These are phyloP conservation scores for Alviniconcha strummeri DNA, from an alignment of 2,888 invertebrate genomes.

Conservation along the genomic window DNA sequence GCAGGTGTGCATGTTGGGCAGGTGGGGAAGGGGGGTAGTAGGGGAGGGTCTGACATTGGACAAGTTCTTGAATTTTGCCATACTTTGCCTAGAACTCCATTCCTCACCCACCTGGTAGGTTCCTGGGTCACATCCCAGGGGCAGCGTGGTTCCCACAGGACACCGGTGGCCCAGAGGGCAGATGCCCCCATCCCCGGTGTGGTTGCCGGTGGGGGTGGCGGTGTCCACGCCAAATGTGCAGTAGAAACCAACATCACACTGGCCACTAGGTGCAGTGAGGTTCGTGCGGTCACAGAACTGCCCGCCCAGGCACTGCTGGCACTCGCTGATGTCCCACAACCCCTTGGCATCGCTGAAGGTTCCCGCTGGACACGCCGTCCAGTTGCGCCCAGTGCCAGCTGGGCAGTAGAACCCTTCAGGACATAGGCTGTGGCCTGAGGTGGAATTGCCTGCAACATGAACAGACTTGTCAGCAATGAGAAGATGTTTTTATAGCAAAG, in stretches of 20 bases:
- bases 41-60: too few species aligned
- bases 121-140: slow-evolving; percentile 65
- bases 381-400: slow-evolving; percentile 66
- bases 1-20: too few species aligned
- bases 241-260: slow-evolving; percentile 66
- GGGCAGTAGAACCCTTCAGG: slow-evolving; percentile 68
- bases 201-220: slow-evolving; percentile 62
- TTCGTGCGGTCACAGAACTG: slow-evolving; percentile 64
- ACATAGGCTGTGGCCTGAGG: slow-evolving; percentile 65
- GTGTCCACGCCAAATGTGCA: slow-evolving; percentile 67
- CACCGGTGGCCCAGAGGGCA: slow-evolving; percentile 68
- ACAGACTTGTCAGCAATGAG: not conserved
- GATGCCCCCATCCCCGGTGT: slow-evolving; percentile 68
- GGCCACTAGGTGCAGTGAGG: slow-evolving; percentile 63
- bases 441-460: slow-evolving; percentile 57
- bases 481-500: too few species aligned
- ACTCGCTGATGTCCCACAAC: slow-evolving; percentile 52
- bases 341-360: slow-evolving; percentile 68
- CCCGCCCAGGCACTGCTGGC: slow-evolving; percentile 63
- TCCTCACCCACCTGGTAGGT: slow-evolving; percentile 63
- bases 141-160: slow-evolving; percentile 58
- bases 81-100: too few species aligned
- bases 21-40: too few species aligned
- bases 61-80: too few species aligned
- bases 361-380: slow-evolving; percentile 66